phyloP scores from a whole-genome alignment of 2,797 vertebrate species.

The Spheniscus humboldti region DNA sequence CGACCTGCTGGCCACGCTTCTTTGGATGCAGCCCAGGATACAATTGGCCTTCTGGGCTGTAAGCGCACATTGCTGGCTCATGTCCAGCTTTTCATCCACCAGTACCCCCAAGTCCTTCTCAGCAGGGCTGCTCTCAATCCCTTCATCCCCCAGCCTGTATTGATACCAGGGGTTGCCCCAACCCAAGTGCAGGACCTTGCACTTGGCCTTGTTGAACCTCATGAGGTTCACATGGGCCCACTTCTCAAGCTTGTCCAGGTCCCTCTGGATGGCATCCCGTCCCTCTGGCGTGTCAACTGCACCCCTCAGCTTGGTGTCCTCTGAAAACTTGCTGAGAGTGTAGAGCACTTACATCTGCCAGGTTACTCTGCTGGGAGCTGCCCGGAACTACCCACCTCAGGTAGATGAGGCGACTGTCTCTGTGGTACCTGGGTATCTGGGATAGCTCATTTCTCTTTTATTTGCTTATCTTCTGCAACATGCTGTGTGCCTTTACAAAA shows the following conservation, averaged over 20 bases:
- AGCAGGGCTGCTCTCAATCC: neutral
- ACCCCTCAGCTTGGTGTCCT: neutral
- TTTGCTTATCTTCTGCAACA: neutral
- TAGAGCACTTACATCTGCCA: neutral
- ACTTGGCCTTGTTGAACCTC: neutral
- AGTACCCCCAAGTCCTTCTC: too few species aligned
- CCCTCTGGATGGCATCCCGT: neutral
- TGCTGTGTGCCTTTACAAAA: neutral
- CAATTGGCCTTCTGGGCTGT: too few species aligned
- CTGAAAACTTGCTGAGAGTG: neutral
- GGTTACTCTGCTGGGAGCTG: neutral
- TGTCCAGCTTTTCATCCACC: too few species aligned
- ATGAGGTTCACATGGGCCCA: neutral
- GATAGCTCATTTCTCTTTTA: neutral
- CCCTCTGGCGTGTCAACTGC: rapidly evolving
- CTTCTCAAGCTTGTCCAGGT: neutral
- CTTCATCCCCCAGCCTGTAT: neutral
- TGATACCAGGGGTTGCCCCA: rapidly evolving
- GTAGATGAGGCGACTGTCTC: neutral
- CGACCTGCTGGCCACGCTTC: too few species aligned
- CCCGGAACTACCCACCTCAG: rapidly evolving
- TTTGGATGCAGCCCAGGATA: too few species aligned
- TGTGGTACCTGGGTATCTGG: neutral
- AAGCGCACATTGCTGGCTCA: too few species aligned
- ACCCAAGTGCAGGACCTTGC: neutral